Base-by-base conservation (phyloP, 2,888 invertebrate species). In the Gymnocheta viridis region DNA sequence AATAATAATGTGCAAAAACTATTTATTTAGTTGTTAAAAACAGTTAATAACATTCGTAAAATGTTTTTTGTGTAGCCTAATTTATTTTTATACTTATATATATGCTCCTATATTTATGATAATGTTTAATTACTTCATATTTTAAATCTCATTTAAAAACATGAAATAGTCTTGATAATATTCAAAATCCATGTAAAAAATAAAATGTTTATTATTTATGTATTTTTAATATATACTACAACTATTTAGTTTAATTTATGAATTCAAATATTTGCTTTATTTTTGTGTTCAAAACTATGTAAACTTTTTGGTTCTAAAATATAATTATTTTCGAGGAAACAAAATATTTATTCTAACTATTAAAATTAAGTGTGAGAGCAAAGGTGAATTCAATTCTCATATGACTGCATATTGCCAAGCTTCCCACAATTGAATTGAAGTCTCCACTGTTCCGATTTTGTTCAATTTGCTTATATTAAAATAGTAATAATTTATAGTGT, bases 61-160 rank as follows among this genome's bases (percentile, higher is more conserved):
- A 73, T 73, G 12, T 51, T 27, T 51, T 51, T 60, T 35, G n/a
- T 73, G 47, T 51, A 74, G 73, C 38, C 27, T 64, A 64, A 64
- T 64, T 74, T 64, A 74, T 64, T 74, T 54, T 73, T 49, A 32
- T 32, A 49, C 14, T 19, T 12, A 41, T 7, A 17, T 17, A 47
- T 4, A 22, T 51, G 17, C 4, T 49, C 24, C 9, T 38, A 54
- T 47, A 72, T 41, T 58, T 47, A 22, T 41, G 7, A 44, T 41
- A 64, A 22, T 19, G 12, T 38, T 74, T 29, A 62, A 38, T 38
- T 27, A 51, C 29, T 32, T 54, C 9, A 12, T 62, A 27, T 29
- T 35, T 27, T 72, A 35, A 72, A 54, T 64, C 51, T 51, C 51
- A 64, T 51, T 62, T 51, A 38, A 5, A 60, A 49, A 49, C 17